These are phyloP conservation scores for Amiota mariae DNA, from an alignment of 2,888 invertebrate genomes.

Conservation along the genomic window DNA sequence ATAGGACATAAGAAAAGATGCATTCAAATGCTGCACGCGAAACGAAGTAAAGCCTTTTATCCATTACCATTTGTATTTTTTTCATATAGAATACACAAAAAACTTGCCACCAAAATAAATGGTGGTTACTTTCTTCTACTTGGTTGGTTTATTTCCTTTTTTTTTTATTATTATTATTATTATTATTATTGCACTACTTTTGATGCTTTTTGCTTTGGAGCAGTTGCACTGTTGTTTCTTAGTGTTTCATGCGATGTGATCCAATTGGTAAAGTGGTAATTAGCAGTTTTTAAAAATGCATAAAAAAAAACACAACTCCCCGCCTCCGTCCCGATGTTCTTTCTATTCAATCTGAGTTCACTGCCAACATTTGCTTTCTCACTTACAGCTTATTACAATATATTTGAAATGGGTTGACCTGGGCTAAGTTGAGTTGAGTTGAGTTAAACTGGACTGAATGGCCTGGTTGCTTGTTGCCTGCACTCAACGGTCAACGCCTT, in stretches of 20 bases:
- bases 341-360: background rate
- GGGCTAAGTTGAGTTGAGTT: background rate
- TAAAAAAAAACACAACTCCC: background rate
- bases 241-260: too few species aligned
- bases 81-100: background rate
- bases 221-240: too few species aligned
- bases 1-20: background rate
- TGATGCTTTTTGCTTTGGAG: background rate
- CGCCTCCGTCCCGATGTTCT: background rate
- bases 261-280: conserved; percentile 22
- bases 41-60: background rate
- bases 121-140: background rate
- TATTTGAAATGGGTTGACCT: background rate
- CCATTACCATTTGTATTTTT: background rate
- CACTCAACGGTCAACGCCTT: conserved; percentile 18
- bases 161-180: too few species aligned
- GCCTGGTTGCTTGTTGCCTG: background rate
- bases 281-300: conserved; percentile 25
- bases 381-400: too few species aligned
- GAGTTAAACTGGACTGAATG: background rate
- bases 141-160: background rate
- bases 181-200: background rate
- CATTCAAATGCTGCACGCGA: background rate
- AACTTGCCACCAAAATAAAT: background rate
- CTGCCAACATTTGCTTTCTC: too few species aligned